These are phyloP conservation scores for Machimus rusticus DNA, from an alignment of 2,888 invertebrate genomes.

Conservation along the genomic window DNA sequence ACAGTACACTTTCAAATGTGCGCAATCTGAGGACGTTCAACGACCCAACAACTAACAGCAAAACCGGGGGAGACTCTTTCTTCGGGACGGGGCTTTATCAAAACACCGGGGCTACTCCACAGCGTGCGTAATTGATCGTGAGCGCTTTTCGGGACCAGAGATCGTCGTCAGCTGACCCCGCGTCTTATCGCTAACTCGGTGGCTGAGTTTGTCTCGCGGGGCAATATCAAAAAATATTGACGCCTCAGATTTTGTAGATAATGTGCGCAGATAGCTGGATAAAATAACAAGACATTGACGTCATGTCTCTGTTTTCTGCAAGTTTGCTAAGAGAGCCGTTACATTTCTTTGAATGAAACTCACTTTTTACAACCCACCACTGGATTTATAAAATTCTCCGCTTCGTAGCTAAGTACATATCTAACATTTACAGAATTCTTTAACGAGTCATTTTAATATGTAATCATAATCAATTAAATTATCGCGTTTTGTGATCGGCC, in stretches of 20 bases:
- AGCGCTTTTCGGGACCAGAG: not conserved
- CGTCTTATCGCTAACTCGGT: not conserved
- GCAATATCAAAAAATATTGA: not conserved
- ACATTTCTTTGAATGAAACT: not conserved
- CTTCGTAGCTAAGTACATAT: too few relatives aligned
- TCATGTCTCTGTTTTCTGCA: not conserved
- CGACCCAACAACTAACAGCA: not conserved
- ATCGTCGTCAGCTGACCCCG: not conserved
- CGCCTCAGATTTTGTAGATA: not conserved
- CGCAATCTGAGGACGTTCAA: not conserved
- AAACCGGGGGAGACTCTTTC: not conserved
- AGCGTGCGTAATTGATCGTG: not conserved
- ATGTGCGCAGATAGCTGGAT: not conserved
- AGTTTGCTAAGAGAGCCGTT: not conserved
- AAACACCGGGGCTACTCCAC: not conserved
- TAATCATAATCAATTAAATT: too few relatives aligned
- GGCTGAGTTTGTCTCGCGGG: not conserved
- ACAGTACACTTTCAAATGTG: not conserved
- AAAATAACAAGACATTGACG: not conserved
- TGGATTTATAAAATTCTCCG: too few relatives aligned
- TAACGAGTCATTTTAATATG: too few relatives aligned
- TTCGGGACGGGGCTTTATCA: not conserved
- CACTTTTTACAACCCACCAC: too few relatives aligned
- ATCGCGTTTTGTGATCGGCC: too few relatives aligned
- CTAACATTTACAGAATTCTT: too few relatives aligned